These are phyloP conservation scores for Lamellibrachia satsuma DNA, from an alignment of 2,888 invertebrate species.

Conservation along the genomic window DNA sequence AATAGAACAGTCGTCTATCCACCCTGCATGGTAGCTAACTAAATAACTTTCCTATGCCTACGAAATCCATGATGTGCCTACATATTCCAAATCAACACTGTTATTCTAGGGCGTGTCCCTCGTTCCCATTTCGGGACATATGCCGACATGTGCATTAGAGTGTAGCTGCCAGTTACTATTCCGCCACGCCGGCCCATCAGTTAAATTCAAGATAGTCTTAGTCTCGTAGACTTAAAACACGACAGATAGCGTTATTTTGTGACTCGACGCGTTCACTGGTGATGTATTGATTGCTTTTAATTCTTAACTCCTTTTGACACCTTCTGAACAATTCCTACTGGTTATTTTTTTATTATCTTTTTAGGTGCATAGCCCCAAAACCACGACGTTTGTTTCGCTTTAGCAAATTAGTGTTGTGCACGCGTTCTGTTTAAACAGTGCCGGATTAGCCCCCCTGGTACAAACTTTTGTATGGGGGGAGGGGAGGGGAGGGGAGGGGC, in stretches of 20 bases:
- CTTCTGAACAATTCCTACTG: not conserved
- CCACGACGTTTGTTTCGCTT: no score
- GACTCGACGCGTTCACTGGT: not conserved
- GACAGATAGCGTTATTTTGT: not conserved
- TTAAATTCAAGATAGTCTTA: not conserved
- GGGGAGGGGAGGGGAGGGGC: no score
- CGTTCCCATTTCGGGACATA: not conserved
- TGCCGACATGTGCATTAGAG: not conserved
- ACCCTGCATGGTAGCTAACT: no score
- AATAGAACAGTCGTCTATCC: no score
- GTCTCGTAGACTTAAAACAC: not conserved
- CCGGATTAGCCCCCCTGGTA: no score
- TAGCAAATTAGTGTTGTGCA: no score
- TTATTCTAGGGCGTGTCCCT: not conserved
- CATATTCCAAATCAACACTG: not conserved
- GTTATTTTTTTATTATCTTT: no score
- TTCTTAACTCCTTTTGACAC: not conserved
- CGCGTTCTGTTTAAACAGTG: no score
- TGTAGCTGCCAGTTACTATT: not conserved
- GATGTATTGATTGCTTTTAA: not conserved
- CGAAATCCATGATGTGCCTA: not conserved
- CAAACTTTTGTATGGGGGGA: no score
- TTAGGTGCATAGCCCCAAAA: no score
- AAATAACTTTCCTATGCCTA: not conserved
- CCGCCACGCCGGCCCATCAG: not conserved